These are phyloP conservation scores for Drosophila nr. perissopoda DNA, from an alignment of 2,888 invertebrate species.

Conservation along the genomic window DNA sequence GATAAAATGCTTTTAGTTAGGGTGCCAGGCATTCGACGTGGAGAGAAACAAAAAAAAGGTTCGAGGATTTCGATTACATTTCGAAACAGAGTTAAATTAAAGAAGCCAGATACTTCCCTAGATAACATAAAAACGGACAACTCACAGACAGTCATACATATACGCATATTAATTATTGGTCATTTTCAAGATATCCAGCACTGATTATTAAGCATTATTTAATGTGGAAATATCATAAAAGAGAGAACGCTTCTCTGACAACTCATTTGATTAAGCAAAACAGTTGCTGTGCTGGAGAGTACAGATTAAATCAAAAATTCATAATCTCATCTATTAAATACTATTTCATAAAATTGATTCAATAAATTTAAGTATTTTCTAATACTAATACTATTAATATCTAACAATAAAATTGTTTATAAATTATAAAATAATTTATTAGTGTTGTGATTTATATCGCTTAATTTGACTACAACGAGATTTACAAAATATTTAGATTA, in stretches of 20 bases:
- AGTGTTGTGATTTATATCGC: not conserved
- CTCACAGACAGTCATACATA: not conserved
- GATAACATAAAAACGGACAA: constrained; percentile 15
- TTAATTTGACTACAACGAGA: not conserved
- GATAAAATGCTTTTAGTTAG: constrained; percentile 57
- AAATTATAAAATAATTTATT: not conserved
- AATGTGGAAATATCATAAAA: not conserved
- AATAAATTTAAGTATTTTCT: not conserved
- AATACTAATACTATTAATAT: not conserved
- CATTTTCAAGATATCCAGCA: not conserved
- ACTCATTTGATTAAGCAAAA: not conserved
- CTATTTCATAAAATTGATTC: not conserved
- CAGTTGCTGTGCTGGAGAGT: not conserved
- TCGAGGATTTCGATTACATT: constrained; percentile 52
- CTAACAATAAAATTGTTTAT: not conserved
- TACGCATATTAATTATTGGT: constrained; percentile 12
- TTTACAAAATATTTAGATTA: not conserved
- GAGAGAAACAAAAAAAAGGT: constrained; percentile 7
- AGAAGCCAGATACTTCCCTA: constrained; percentile 19
- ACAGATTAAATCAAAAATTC: not conserved
- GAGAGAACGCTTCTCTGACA: not conserved
- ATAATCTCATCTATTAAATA: not conserved
- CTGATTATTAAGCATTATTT: constrained; percentile 1
- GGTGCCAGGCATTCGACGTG: not conserved
- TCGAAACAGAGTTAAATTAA: constrained; percentile 21